Conservation (phyloP, 2,888 invertebrate species). For the Acleris literana region DNA sequence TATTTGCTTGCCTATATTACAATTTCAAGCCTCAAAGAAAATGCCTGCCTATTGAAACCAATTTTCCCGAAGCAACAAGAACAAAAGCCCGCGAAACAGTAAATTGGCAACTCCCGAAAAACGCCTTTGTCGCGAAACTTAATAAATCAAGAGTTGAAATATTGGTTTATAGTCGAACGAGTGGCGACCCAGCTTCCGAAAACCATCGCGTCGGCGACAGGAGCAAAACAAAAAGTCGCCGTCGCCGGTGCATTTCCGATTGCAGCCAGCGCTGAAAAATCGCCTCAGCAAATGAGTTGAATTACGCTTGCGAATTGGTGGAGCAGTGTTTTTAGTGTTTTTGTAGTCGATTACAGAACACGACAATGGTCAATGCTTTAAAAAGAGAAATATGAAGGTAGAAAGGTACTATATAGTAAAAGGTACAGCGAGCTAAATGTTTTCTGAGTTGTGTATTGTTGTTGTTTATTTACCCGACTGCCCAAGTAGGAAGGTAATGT, state of each 20-base stretch:
- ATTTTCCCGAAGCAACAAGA: neutral
- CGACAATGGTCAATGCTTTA: neutral
- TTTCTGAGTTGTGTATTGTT: neutral
- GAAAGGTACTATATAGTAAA: no score
- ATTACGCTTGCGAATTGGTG: constrained; percentile 39
- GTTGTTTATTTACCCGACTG: no score
- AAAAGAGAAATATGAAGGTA: neutral
- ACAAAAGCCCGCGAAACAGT: constrained; percentile 1
- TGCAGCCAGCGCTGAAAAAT: constrained; percentile 80
- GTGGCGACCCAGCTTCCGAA: constrained; percentile 78
- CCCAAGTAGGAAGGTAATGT: no score
- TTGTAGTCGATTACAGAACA: constrained; percentile 3
- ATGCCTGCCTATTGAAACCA: neutral
- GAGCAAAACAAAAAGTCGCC: constrained; percentile 74
- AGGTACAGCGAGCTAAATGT: neutral
- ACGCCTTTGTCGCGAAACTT: constrained; percentile 50
- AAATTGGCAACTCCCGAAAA: constrained; percentile 14
- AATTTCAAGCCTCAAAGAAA: neutral
- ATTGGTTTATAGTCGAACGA: constrained; percentile 72
- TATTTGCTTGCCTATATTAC: neutral
- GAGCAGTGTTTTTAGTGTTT: constrained; percentile 14
- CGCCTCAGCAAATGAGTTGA: constrained; percentile 50
- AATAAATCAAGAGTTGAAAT: constrained; percentile 72
- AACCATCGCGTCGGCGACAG: constrained; percentile 67
- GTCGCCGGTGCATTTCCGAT: constrained; percentile 77